Base-by-base conservation (phyloP, 2,113 vertebrate species). In the Myxocyprinus asiaticus region DNA sequence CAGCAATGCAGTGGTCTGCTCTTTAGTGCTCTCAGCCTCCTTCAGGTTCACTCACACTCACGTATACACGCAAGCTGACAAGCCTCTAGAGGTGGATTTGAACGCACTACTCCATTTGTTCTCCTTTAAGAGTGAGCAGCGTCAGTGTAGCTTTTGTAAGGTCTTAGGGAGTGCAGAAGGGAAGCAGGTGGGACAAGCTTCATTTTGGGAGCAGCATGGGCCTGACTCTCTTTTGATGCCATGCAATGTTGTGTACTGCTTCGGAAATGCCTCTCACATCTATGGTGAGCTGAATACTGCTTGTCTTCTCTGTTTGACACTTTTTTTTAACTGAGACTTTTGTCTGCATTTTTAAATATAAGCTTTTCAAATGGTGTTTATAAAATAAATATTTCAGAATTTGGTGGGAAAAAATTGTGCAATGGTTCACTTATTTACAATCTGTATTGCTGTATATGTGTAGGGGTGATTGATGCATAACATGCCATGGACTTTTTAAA, bases 241-340 rank as follows among this genome's bases (percentile, higher is more conserved):
- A 63, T 59, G 78, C 73, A 69, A 81, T 81, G 22, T 33, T 33
- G 79, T 68, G 56, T 44, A 76, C 64, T 68, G 15, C 50, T 62
- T 76, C 76, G 66, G 79, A 81, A 81, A 81, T 81, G 80, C 80
- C 80, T 63, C 80, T 81, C 33, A 76, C 80, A 70, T 76, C 80
- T 43, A 81, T 65, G 80, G 80, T 81, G 80, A 81, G 80, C 44
- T 56, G 7, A 11, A 70, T 65, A 56, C 22, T 43, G 17, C 70
- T 73, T 80, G 43, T 53, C 63, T 42, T 72, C 50, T 63, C 5
- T 53, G 33, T 55, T 42, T 64, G 69, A 67, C 45, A 61, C 33
- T 59, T 15, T 62, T 58, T 58, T 47, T 15, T 33, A 33, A 5
- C 3, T 33, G 22, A 33, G 51, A n/a, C 4, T 42, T 74, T 62